Conservation (phyloP, 2,113 vertebrate species). For the Electrona antarctica region DNA sequence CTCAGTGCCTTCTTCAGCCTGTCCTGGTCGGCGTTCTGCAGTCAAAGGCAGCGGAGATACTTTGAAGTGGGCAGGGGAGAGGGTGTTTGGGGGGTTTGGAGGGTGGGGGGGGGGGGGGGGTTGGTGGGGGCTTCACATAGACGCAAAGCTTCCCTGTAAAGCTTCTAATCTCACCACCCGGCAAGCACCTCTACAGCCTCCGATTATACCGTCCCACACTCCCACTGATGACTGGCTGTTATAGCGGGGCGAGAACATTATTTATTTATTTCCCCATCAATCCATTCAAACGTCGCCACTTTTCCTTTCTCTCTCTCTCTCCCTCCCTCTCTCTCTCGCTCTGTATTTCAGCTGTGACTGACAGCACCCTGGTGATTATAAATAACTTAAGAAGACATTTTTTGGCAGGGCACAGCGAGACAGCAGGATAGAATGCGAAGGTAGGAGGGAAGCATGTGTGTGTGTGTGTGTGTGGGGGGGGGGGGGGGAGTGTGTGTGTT, state of each 20-base stretch:
- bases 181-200: slow-evolving; percentile 45
- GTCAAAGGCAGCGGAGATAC: slow-evolving; percentile 60
- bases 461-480: too few species aligned
- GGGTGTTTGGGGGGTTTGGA: slow-evolving; percentile 35
- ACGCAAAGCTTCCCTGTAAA: slow-evolving; percentile 58
- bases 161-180: slow-evolving; percentile 62
- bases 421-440: too few species aligned
- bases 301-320: slow-evolving; percentile 31
- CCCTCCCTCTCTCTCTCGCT: slow-evolving; percentile 36
- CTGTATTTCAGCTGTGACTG: slow-evolving; percentile 10
- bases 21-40: slow-evolving; percentile 58
- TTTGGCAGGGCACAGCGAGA: slow-evolving; percentile 6
- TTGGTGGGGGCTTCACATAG: slow-evolving; percentile 50
- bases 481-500: too few species aligned
- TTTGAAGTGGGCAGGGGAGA: slow-evolving; percentile 60
- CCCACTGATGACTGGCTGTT: slow-evolving; percentile 56
- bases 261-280: slow-evolving; percentile 34
- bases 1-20: slow-evolving; percentile 1
- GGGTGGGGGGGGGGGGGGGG: too few species aligned
- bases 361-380: slow-evolving; percentile 50
- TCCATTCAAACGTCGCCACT: not conserved
- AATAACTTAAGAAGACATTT: slow-evolving; percentile 49
- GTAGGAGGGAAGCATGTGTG: too few species aligned
- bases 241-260: slow-evolving; percentile 44
- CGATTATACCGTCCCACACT: slow-evolving; percentile 46